phyloP scores from a whole-genome alignment of 2,797 vertebrate species.

The Oryzias dopingdopingensis region DNA sequence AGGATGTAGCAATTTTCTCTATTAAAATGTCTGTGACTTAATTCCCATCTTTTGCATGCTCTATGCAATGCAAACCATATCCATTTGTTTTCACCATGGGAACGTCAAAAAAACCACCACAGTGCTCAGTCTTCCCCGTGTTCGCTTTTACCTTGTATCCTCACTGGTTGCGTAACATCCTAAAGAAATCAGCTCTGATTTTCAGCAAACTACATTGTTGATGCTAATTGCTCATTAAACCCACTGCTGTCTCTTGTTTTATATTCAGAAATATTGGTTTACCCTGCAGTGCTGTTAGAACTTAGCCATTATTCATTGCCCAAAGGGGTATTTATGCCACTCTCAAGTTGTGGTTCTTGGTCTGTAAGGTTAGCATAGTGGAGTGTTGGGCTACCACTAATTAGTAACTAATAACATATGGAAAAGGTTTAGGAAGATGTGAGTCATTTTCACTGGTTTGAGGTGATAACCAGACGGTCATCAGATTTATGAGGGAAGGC shows the following conservation, averaged over 20 bases:
- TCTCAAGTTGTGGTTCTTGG: conserved; percentile 62
- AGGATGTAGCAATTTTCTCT: conserved; percentile 68
- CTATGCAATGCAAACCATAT: conserved; percentile 55
- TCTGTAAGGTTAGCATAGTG: conserved; percentile 69
- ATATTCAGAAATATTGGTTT: conserved; percentile 55
- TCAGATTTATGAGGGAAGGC: conserved; percentile 73
- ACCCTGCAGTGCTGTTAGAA: conserved; percentile 58
- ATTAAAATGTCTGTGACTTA: conserved; percentile 67
- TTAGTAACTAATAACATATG: conserved; percentile 68
- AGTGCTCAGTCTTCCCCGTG: conserved; percentile 37
- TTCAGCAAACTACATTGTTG: conserved; percentile 42
- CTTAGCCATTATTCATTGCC: conserved; percentile 62
- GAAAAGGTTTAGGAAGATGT: conserved; percentile 64
- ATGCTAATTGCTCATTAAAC: conserved; percentile 69
- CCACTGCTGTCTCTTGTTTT: conserved; percentile 56
- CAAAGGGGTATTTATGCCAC: conserved; percentile 67
- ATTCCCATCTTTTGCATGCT: conserved; percentile 58
- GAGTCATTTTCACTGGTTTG: conserved; percentile 71
- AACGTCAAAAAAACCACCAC: conserved; percentile 58
- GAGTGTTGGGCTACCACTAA: conserved; percentile 78
- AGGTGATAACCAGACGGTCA: conserved; percentile 68
- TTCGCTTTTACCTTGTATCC: conserved; percentile 62
- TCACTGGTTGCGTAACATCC: conserved; percentile 33
- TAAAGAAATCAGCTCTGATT: conserved; percentile 36
- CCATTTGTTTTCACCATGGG: conserved; percentile 47